These are phyloP conservation scores for Pollenia labialis DNA, from an alignment of 2,888 invertebrate genomes.

Conservation along the genomic window DNA sequence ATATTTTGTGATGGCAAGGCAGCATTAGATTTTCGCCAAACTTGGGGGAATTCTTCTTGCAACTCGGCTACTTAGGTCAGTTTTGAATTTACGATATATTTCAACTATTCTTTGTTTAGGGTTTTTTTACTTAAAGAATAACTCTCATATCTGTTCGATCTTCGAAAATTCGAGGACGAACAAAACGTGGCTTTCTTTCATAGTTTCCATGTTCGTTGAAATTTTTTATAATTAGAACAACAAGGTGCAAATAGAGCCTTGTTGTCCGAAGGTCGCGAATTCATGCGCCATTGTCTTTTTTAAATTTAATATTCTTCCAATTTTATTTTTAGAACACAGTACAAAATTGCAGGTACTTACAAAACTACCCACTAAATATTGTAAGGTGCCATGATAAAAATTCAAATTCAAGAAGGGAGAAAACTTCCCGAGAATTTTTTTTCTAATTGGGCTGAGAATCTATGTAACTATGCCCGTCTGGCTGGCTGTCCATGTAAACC, in stretches of 20 bases:
- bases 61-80: constrained; percentile 8
- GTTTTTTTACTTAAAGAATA: background rate
- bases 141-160: background rate
- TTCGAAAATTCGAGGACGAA: constrained; percentile 1
- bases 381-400: no score
- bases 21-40: no score
- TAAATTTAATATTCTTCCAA: constrained; percentile 10
- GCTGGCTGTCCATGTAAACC: no score
- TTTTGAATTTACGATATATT: background rate
- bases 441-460: no score
- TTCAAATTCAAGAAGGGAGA: no score
- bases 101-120: background rate
- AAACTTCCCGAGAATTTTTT: no score
- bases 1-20: background rate
- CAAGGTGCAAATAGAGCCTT: no score
- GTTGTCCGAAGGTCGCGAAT: no score
- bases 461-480: no score
- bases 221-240: background rate
- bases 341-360: no score
- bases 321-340: constrained; percentile 5
- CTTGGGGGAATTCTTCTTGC: constrained; percentile 20
- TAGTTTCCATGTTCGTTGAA: constrained; percentile 9
- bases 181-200: constrained; percentile 2
- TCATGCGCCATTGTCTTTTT: background rate
- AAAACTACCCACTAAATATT: no score